Evolutionary conservation across 2,888 invertebrate genomes (phyloP), one percentile per base, ranked within the genome.

Genomic region (Oscheius sp.): DNA sequence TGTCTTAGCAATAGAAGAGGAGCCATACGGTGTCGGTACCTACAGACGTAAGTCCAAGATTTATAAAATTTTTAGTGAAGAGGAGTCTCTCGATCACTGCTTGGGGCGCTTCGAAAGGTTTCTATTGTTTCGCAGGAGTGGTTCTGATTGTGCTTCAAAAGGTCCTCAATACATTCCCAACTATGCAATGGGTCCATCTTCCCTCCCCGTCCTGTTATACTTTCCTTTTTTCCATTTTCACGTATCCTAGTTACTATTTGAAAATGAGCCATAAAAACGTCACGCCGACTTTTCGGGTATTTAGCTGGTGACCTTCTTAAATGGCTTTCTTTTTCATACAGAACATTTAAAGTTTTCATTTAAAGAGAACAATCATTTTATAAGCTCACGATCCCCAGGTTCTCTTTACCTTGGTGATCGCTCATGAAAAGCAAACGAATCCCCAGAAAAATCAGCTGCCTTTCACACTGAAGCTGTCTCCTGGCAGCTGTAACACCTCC

Each of bases 71-170:
- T 13, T 61, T 29, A 12, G n/a, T 63, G 9, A 27, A 29, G 29
- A 13, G n/a, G 58, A 58, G 58, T 43, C 61, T 43, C 45, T 61
- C 45, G 52, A 49, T 52, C 49, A 66, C 35, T 18, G 25, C 49
- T 5, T 46, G 13, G 25, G 52, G 27, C 23, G 49, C 49, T 12
- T 41, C 41, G 2, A 46, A 21, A 46, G 35, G 46, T 46, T 49
- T 27, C 66, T 52, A 49, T 66, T 66, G 66, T 66, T 66, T 66
- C 66, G 25, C 13, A n/a, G 27, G 27, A 52, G 66, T 66, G 66
- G 52, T 66, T 52, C 66, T 46, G 45, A 64, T 64, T 64, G 64
- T 64, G 49, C 49, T 64, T 64, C 9, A 49, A 66, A 49, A 25
- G 66, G 52, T 52, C 52, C 66, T 66, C 66, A 27, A 66, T 52